Base-by-base conservation (phyloP, 2,113 vertebrate genomes). In the Petrocephalus microphthalmus region DNA sequence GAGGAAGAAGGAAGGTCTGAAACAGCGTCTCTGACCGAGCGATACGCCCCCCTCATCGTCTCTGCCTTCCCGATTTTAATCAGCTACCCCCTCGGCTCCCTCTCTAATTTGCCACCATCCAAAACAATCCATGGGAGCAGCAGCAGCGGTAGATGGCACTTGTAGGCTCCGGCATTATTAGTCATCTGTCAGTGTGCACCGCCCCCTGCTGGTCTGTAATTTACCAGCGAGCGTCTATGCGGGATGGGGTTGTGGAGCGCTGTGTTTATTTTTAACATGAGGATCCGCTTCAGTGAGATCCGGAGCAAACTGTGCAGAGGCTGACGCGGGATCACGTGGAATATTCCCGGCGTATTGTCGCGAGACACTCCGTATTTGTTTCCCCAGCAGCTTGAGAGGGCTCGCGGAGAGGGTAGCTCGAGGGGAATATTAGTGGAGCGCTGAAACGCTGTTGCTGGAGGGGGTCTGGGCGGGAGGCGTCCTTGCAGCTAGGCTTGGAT, bases 191-290 rank as follows among this genome's bases (percentile, higher is more conserved):
- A 22, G 42, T 49, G 45, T 83, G 42, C 45, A 83, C 22, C 7
- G 81, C 81, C 81, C 81, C 81, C 81, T 83, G 42, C 81, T 83
- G 81, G 45, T 49, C 81, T 47, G 45, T 83, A 83, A 49, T 83
- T 83, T 83, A 83, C 81, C 19, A n/a, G 81, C 45, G 42, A 22
- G 81, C 19, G 37, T 7, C 5, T 33, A 45, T 19, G 37, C 5
- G 42, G 60, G 60, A 67, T 67, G n/a, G n/a, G 10, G 60, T n/a
- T 67, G n/a, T 20, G 17, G 37, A 45, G 29, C 37, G 1, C 81
- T 13, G 81, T 47, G 37, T 49, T 83, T 45, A 49, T 49, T 45
- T 83, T 83, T 83, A 83, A 83, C 45, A 6, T 45, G 22, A 83
- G 45, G 78, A 83, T 20, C 67, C 67, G 29, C 67, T 74, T 74